Base-by-base conservation (phyloP, 2,797 vertebrate species). In the Tapirus indicus region DNA sequence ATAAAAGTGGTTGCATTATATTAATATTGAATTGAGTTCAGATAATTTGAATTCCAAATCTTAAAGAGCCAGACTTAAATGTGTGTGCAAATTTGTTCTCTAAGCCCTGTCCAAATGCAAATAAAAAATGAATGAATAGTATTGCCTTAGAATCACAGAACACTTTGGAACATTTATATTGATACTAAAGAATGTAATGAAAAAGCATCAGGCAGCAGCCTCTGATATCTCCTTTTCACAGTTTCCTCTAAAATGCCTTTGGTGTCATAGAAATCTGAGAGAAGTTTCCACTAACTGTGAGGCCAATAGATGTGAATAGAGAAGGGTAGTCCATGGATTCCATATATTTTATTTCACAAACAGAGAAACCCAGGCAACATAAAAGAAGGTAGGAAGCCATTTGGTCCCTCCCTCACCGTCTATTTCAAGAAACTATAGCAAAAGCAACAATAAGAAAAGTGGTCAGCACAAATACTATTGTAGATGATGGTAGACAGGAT, bases 11-110 rank as follows among this genome's bases (percentile, higher is more conserved):
- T 64, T 92, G 62, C 75, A 69, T 64, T 86, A 68, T 88, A 93
- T 87, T 96, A 95, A 77, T 88, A 96, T 23, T 92, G 66, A 87
- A 85, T 91, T 74, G 56, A 75, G 62, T 72, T 79, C 92, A 49
- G 38, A 88, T 94, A 9, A 97, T 95, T 95, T 97, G 95, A 98
- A 97, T 97, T 93, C 87, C 95, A 96, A 97, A 98, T 90, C 91
- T 93, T 95, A 90, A 92, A 88, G 80, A 97, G 87, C 49, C 66
- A 62, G 93, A 96, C 95, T 92, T 91, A 97, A 97, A 96, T 0
- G 52, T 82, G 72, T 92, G 60, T 92, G 96, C 90, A 97, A 95
- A 98, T 98, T 97, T 97, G 96, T 94, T 93, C 93, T 87, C 89
- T 90, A 95, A 93, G 79, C 75, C 82, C 86, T 92, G 87, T 97